Conservation (phyloP, 2,888 invertebrate species). For the Drepanosiphum platanoidis region DNA sequence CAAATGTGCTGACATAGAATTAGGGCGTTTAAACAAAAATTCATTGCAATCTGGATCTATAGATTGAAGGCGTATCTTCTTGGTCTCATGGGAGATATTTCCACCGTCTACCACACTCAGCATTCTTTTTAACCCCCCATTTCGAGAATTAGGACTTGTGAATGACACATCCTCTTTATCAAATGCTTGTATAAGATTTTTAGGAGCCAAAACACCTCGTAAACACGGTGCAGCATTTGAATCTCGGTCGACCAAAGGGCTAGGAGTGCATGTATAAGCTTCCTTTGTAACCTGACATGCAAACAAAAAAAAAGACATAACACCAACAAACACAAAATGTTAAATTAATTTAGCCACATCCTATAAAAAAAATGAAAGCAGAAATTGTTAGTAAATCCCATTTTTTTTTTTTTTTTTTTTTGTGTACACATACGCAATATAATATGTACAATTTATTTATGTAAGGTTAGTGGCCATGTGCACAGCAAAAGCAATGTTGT, state of each 20-base stretch:
- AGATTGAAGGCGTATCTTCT: conserved; percentile 56
- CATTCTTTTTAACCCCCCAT: conserved; percentile 60
- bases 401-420: neutral
- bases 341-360: conserved; percentile 22
- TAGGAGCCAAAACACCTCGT: conserved; percentile 59
- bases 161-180: conserved; percentile 39
- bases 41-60: conserved; percentile 49
- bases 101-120: conserved; percentile 25
- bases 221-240: conserved; percentile 45
- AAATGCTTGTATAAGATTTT: conserved; percentile 56
- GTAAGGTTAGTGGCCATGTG: conserved; percentile 50
- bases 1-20: conserved; percentile 56
- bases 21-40: conserved; percentile 58
- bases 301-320: conserved; percentile 49
- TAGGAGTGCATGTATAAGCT: conserved; percentile 44
- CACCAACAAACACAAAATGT: conserved; percentile 51
- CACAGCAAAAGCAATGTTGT: conserved; percentile 46
- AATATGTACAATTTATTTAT: conserved; percentile 23
- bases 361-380: conserved; percentile 54
- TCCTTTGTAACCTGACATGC: conserved; percentile 60
- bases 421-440: neutral
- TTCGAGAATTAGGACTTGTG: conserved; percentile 53
- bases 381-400: conserved; percentile 29
- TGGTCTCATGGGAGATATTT: conserved; percentile 36
- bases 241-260: conserved; percentile 49